Percentiles rank a stretch among this genome's conserved stretches.
These are phyloP conservation scores for Rhadinocentrus ornatus DNA, from an alignment of 2,797 vertebrate species.

Conservation along the genomic window DNA sequence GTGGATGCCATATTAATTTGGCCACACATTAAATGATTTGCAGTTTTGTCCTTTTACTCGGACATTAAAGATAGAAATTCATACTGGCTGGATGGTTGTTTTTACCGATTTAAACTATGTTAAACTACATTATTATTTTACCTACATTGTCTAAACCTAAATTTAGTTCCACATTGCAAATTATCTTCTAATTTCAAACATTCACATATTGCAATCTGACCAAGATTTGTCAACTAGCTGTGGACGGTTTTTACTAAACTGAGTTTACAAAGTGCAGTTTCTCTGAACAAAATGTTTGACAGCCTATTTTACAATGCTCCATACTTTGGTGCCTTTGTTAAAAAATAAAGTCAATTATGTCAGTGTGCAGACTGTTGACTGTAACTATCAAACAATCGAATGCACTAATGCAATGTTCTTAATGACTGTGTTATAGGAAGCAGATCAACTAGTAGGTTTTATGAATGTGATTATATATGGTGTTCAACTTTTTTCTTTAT, in stretches of 20 bases:
- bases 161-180: background rate
- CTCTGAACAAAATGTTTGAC: conserved; percentile 10
- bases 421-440: conserved; percentile 15
- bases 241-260: background rate
- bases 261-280: background rate
- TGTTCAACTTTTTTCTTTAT: background rate
- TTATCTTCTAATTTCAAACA: background rate
- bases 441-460: conserved; percentile 22
- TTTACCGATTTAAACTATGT: background rate
- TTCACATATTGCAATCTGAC: background rate
- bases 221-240: background rate
- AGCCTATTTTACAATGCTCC: background rate
- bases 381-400: conserved; percentile 2
- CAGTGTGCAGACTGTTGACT: conserved; percentile 22
- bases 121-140: background rate
- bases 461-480: conserved; percentile 6
- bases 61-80: no score
- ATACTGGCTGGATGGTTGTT: no score
- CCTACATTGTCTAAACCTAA: background rate
- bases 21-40: background rate
- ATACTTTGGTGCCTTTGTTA: conserved; percentile 62
- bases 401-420: conserved; percentile 6
- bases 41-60: no score
- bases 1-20: background rate
- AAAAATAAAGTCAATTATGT: conserved; percentile 14